Evolutionary conservation across 2,797 vertebrate species (phyloP).

Genomic region (Halcyon badia): DNA sequence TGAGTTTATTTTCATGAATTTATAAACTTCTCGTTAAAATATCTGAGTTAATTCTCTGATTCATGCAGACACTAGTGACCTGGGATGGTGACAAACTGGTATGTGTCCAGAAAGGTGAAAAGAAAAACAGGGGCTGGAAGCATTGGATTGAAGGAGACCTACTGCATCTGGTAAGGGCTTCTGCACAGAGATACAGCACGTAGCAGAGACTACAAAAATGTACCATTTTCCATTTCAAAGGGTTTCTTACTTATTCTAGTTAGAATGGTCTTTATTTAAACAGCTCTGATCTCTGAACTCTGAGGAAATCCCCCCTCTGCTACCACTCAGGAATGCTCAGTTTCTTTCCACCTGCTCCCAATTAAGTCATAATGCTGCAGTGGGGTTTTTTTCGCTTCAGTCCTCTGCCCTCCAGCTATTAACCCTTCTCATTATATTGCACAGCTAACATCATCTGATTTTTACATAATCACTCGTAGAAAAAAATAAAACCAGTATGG

Average conservation of each 20-base stretch:
- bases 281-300: not conserved
- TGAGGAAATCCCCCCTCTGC: not conserved
- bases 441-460: not conserved
- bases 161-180: constrained; percentile 88
- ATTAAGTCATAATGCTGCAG: not conserved
- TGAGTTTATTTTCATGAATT: not conserved
- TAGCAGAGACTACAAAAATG: not conserved
- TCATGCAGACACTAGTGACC: constrained; percentile 85
- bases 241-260: not conserved
- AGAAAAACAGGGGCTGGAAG: constrained; percentile 94
- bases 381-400: not conserved
- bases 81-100: constrained; percentile 94
- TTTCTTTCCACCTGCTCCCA: constrained; percentile 7
- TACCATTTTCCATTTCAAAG: not conserved
- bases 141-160: constrained; percentile 94
- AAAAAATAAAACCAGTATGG: not conserved
- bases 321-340: not conserved
- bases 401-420: not conserved
- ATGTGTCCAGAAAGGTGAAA: constrained; percentile 94
- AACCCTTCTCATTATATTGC: not conserved
- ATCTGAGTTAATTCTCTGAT: constrained; percentile 35
- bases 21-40: not conserved
- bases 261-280: constrained; percentile 2
- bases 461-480: not conserved
- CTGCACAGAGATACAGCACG: not conserved